Evolutionary conservation across 2,888 invertebrate species (phyloP).

Genomic region (Sepiola atlantica): DNA sequence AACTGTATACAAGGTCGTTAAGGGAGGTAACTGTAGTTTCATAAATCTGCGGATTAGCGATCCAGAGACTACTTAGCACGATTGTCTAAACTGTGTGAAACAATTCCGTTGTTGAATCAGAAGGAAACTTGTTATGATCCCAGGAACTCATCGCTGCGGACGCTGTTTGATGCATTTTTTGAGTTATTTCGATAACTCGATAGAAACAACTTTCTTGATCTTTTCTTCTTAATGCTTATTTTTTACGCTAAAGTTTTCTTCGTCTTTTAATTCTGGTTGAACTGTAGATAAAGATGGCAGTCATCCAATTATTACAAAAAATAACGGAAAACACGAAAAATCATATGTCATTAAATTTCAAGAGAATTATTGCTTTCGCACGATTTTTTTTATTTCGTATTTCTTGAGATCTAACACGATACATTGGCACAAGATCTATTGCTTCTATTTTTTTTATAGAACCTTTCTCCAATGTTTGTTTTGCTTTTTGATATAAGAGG

Average conservation of each 20-base stretch:
- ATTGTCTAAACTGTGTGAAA: too few relatives aligned
- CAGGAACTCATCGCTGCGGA: too few relatives aligned
- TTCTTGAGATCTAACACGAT: neutral
- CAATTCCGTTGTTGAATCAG: too few relatives aligned
- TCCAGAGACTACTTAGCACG: too few relatives aligned
- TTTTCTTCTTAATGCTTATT: neutral
- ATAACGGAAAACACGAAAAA: neutral
- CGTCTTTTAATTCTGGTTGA: neutral
- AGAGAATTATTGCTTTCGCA: neutral
- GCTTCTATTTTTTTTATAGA: neutral
- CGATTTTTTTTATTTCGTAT: neutral
- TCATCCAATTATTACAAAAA: neutral
- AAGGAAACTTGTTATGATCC: too few relatives aligned
- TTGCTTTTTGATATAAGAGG: neutral
- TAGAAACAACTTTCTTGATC: neutral
- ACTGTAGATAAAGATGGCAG: neutral
- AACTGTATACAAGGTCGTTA: too few relatives aligned
- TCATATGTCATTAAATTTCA: neutral
- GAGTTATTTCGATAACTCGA: too few relatives aligned
- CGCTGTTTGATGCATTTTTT: too few relatives aligned
- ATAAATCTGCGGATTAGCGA: too few relatives aligned
- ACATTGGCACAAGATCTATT: neutral
- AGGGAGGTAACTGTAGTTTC: too few relatives aligned
- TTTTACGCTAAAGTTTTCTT: neutral
- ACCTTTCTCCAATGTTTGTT: neutral